phyloP scores from a whole-genome alignment of 2,888 invertebrate genomes.

The Tenthredo notha region DNA sequence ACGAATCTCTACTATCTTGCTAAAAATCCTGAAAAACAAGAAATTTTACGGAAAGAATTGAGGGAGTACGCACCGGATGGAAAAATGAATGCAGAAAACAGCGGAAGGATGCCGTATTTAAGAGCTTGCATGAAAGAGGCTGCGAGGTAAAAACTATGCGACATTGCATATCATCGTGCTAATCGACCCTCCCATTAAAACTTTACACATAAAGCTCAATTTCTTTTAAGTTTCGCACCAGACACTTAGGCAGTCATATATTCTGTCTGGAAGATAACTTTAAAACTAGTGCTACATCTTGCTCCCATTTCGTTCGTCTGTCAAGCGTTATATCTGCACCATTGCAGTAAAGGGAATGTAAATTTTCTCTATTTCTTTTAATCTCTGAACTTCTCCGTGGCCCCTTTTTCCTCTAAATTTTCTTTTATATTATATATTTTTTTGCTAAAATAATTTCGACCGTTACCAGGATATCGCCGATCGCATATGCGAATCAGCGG shows the following conservation, averaged over 20 bases:
- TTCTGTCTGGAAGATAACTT: slow-evolving; percentile 2
- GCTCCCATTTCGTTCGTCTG: not conserved
- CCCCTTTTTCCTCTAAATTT: not conserved
- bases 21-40: slow-evolving; percentile 76
- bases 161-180: slow-evolving; percentile 40
- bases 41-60: slow-evolving; percentile 75
- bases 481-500: slow-evolving; percentile 53
- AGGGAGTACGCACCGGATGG: slow-evolving; percentile 58
- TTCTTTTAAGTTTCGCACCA: slow-evolving; percentile 17
- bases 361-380: slow-evolving; percentile 16
- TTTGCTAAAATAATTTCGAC: not conserved
- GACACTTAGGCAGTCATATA: slow-evolving; percentile 38
- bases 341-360: slow-evolving; percentile 2
- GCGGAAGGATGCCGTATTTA: slow-evolving; percentile 74
- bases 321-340: not conserved
- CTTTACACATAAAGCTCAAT: slow-evolving; percentile 30
- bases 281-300: not conserved
- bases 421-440: not conserved
- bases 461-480: slow-evolving; percentile 54
- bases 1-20: slow-evolving; percentile 77
- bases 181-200: slow-evolving; percentile 47
- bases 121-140: slow-evolving; percentile 63
- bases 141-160: slow-evolving; percentile 16
- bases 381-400: not conserved
- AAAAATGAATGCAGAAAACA: slow-evolving; percentile 70